Base-by-base conservation (phyloP, 2,113 vertebrate species). In the Ornithorhynchus anatinus region DNA sequence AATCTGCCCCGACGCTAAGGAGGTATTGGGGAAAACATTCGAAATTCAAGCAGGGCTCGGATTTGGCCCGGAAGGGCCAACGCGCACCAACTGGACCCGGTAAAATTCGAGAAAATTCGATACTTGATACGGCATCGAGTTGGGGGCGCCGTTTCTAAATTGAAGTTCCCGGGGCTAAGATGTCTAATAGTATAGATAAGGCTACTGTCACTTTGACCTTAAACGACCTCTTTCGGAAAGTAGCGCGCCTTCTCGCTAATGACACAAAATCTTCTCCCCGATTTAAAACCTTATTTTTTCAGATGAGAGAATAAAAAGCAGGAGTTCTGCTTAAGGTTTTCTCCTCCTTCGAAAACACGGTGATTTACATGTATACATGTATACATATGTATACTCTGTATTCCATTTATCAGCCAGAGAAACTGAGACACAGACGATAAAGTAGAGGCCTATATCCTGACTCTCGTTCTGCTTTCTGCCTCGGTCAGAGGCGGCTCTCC, bases 391-490 rank as follows among this genome's bases (percentile, higher is more conserved):
- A n/a, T n/a, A n/a, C n/a, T n/a, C n/a, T n/a, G 60, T 10, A 51
- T 43, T 33, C 51, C 33, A 23, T 51, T 75, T 79, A 71, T 68
- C 36, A 47, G 48, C 36, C 63, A 32, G 50, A 29, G 50, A 58
- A 79, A 53, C 15, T 27, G 27, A 68, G 76, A 29, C 35, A 64
- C 3, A 25, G 45, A 42, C 17, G 39, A 67, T 5, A 69, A 71
- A 76, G 53, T 19, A 66, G 61, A 63, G 72, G 31, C 45, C 48
- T 45, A 22, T 62, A 44, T 44, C 42, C 60, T 58, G 39, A 64
- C 67, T 61, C 39, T 67, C 75, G 44, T 60, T 59, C 60, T 39
- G 29, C 45, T 53, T 69, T 64, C 47, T 53, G 7, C 39, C 50
- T 29, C 29, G 11, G 19, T 22, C 22, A 70, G 50, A 70, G 59